Conservation (phyloP, 92 coral and sea anemone genomes). For the Bergia sp. region DNA sequence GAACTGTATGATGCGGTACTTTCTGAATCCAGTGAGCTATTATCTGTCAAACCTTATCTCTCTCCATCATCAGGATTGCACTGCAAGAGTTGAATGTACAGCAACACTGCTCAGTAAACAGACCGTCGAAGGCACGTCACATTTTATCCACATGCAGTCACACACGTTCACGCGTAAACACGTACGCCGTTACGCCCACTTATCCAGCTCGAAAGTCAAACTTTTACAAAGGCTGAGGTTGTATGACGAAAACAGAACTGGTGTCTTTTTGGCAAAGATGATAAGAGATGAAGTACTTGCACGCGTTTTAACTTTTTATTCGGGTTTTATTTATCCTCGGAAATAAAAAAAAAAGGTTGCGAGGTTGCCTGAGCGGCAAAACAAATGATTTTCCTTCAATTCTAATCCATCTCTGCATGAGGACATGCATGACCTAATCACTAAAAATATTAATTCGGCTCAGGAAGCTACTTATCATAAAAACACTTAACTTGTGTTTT, state of each 20-base stretch:
- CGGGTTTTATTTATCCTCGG: not conserved
- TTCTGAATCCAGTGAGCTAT: not conserved
- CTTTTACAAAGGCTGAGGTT: not conserved
- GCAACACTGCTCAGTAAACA: not conserved
- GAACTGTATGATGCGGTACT: not conserved
- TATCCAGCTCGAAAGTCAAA: not conserved
- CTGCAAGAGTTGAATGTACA: not conserved
- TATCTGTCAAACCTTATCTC: not conserved
- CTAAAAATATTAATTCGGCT: no score
- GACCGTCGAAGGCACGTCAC: not conserved
- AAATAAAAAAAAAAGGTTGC: no score
- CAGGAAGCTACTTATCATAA: no score
- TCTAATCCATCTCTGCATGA: no score
- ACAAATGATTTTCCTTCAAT: no score
- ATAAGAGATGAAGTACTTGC: not conserved
- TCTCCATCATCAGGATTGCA: not conserved
- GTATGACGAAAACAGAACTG: not conserved
- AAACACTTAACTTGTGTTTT: no score
- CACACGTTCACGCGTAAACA: not conserved
- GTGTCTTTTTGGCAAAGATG: not conserved
- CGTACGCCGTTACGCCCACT: not conserved
- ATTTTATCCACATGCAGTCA: not conserved
- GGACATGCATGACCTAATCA: no score
- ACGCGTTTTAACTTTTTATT: no score
- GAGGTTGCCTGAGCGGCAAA: no score